Evolutionary conservation across 2,888 invertebrate species (phyloP).

Genomic region (Andrena hattorfiana): DNA sequence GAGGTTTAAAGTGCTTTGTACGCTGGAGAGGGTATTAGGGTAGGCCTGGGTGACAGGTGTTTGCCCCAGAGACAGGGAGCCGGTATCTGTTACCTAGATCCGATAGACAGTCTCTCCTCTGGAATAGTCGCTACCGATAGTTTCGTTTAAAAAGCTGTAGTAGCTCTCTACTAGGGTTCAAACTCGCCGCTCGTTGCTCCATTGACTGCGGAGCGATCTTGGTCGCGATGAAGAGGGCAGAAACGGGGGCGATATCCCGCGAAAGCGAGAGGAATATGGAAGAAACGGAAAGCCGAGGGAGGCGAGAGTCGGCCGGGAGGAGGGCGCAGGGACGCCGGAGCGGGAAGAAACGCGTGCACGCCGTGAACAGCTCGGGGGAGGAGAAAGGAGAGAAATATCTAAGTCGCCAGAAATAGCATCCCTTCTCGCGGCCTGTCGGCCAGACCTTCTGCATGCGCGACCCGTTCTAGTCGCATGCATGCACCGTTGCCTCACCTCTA

Average conservation of each 20-base stretch:
- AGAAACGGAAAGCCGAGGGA: slow-evolving; percentile 36
- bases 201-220: neutral
- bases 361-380: slow-evolving; percentile 42
- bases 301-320: slow-evolving; percentile 22
- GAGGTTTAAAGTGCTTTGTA: too few species aligned
- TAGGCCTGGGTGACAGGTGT: too few species aligned
- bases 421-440: slow-evolving; percentile 70
- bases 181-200: too few species aligned
- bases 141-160: too few species aligned
- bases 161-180: too few species aligned
- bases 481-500: slow-evolving; percentile 71
- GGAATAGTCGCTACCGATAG: too few species aligned
- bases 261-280: slow-evolving; percentile 43
- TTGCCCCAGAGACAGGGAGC: too few species aligned
- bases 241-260: slow-evolving; percentile 18
- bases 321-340: slow-evolving; percentile 39
- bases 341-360: slow-evolving; percentile 42
- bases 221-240: neutral
- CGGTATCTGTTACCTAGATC: too few species aligned
- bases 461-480: slow-evolving; percentile 71
- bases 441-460: slow-evolving; percentile 71
- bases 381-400: slow-evolving; percentile 68
- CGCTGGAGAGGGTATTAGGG: too few species aligned
- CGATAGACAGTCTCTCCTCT: too few species aligned
- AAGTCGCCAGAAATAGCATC: slow-evolving; percentile 79